Evolutionary conservation across 1,140 invertebrate genomes (phyloP), one percentile per base, ranked within the genome.

Genomic region (Melipona quadrifasciata): DNA sequence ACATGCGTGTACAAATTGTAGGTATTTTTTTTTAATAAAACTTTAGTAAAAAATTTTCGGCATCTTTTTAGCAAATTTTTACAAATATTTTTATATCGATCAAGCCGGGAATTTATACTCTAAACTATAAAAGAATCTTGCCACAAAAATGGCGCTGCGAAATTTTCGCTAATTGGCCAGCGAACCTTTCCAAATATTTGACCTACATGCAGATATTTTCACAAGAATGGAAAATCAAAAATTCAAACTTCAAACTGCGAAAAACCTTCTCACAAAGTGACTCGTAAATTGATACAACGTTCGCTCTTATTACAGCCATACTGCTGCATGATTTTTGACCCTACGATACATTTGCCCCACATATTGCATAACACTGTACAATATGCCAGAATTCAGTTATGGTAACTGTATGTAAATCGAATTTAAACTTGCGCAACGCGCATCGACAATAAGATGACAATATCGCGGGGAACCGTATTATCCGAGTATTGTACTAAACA

Each of bases 381-480:
- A 19, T 47, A 61, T 6, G 34, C 58, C 1, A 1, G 31, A 17
- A 34, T 47, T 16, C 16, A 21, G 39, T 77, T 64, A n/a, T 17
- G 16, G 17, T 47, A 64, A 19, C 58, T 17, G n/a, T 39, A 77
- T 27, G 75, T 21, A 77, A 77, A 77, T 64, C 24, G 24, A 77
- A 77, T 64, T 77, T 24, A 27, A 77, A 64, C 24, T 77, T 64
- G 39, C 19, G 17, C 58, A 77, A 76, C 57, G 19, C 4, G 24
- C 21, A 76, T 19, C 10, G 34, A 19, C 34, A 64, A 24, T 24
- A 31, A 47, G 34, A 47, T 27, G 34, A 77, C 24, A 39, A 39
- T 77, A 12, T 77, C 1, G 39, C 16, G 34, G 8, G 34, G 1
- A 47, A 27, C 58, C 21, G 19, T 12, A 24, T 47, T 27, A 10